Conservation (phyloP, 1,140 invertebrate genomes). For the Magallana ariakensis region DNA sequence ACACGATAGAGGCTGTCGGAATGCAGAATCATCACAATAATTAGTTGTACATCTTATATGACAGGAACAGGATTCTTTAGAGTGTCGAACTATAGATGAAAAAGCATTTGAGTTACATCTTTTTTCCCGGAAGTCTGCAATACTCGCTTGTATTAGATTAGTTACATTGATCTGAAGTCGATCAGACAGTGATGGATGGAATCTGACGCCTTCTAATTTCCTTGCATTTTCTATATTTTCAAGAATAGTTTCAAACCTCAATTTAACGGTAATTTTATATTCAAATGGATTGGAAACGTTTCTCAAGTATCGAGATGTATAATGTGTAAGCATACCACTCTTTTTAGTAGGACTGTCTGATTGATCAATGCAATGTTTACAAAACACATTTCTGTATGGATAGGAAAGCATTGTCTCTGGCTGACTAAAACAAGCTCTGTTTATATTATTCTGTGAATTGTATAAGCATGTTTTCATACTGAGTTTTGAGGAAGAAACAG, state of each 20-base stretch:
- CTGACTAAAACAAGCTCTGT: neutral
- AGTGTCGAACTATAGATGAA: neutral
- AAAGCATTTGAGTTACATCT: neutral
- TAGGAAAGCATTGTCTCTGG: neutral
- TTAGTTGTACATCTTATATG: neutral
- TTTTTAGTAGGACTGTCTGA: neutral
- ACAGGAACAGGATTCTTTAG: neutral
- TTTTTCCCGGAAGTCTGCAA: neutral
- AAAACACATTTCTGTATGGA: slow-evolving; percentile 4
- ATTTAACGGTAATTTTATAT: neutral
- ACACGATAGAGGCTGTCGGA: neutral
- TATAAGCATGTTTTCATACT: neutral
- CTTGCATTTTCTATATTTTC: neutral
- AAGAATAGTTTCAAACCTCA: neutral
- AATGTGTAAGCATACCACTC: neutral
- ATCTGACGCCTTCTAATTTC: neutral
- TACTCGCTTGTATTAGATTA: neutral
- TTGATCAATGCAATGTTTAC: neutral
- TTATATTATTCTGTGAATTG: neutral
- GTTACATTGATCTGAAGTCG: neutral
- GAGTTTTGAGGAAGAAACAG: neutral
- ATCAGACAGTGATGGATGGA: neutral
- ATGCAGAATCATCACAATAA: neutral
- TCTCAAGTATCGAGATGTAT: neutral
- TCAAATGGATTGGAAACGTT: neutral